Evolutionary conservation across 2,113 vertebrate genomes (phyloP).

Genomic region (Cairina moschata): DNA sequence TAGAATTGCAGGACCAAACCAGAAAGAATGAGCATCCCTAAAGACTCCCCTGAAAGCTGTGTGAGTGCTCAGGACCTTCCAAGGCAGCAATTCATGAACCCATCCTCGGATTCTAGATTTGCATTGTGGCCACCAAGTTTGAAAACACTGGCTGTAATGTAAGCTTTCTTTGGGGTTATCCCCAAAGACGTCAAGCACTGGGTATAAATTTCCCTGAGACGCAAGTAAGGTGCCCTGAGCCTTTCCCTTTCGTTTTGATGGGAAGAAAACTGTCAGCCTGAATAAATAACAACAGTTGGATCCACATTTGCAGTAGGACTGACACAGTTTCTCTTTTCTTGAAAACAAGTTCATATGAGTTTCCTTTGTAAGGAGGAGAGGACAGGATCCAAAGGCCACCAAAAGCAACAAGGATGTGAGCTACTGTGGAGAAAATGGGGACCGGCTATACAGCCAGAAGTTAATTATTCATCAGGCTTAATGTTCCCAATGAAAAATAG

Average conservation of each 20-base stretch:
- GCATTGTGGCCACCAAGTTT: not conserved
- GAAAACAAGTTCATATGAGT: not conserved
- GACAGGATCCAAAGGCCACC: not conserved
- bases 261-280: not conserved
- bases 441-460: not conserved
- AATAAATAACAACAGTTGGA: not conserved
- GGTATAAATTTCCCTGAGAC: not conserved
- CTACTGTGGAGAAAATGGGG: not conserved
- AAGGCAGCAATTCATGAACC: not conserved
- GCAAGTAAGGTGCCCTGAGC: not conserved
- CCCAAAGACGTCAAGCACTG: not conserved
- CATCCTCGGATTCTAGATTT: not conserved
- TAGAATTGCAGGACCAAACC: not conserved
- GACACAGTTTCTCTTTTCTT: not conserved
- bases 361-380: not conserved
- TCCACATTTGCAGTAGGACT: not conserved
- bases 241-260: not conserved
- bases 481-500: constrained; percentile 20
- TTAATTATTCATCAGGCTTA: constrained; percentile 50
- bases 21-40: not conserved
- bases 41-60: not conserved
- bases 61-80: not conserved
- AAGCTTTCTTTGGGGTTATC: not conserved
- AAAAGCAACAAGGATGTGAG: not conserved
- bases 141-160: not conserved